Evolutionary conservation across 1,140 invertebrate species (phyloP), one percentile per base, ranked within the genome.

Genomic region (Littorina saxatilis): DNA sequence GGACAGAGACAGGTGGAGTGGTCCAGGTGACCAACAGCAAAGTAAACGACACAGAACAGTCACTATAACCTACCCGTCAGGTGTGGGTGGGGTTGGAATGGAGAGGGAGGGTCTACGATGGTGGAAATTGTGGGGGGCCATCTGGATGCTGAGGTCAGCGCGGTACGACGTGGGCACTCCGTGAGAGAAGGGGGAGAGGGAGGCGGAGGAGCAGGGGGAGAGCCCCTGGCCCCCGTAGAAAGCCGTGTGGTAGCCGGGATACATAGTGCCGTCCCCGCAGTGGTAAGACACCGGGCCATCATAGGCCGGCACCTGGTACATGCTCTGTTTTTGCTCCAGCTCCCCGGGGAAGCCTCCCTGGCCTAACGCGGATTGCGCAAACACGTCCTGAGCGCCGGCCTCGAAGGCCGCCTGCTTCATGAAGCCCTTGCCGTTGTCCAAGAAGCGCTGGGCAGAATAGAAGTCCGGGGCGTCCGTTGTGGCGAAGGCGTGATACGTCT

Each of bases 21-120:
- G n/a, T n/a, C n/a, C 43, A 47, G 7, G 43, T 17, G 17, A 47
- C 43, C 5, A 5, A 47, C 43, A 47, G 7, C 5, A 5, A 47
- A 5, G 17, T 17, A 47, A 5, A 47, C 43, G 17, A 47, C 43
- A 47, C 43, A 47, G 7, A 47, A 47, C 43, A 47, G 7, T 9
- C 43, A 47, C 43, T 75, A 61, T 76, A n/a, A 63, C 82, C 82
- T 88, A 91, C 89, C 88, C 86, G 52, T 90, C 88, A 47, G 87
- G 72, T 2, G 83, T 87, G 43, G 87, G 82, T 35, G 89, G 87
- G 61, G 89, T 88, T 32, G 89, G 86, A 39, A 91, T 88, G 13
- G 88, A 89, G n/a, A 91, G 82, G 17, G 89, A 87, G 0, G 89
- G 88, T 35, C 90, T 78, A 27, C 88, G 84, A 17, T 47, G n/a